Base-by-base conservation (phyloP, 2,797 vertebrate genomes). In the Phrynocephalus guinanensis region DNA sequence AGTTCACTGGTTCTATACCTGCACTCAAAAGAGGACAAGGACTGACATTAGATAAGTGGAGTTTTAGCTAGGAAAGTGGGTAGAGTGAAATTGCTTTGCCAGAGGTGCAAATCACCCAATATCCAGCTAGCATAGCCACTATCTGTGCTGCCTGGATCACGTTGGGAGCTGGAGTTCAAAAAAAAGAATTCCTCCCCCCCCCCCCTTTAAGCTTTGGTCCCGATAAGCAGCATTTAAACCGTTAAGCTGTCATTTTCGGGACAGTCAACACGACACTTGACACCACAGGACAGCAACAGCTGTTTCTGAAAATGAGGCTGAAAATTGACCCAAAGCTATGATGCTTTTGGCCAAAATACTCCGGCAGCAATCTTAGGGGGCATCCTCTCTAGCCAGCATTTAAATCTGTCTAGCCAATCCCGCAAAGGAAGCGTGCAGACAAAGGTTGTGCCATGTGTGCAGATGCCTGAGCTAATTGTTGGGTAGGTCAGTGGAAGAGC, bases 271-370 rank as follows among this genome's bases (percentile, higher is more conserved):
- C 15, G 10, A 44, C 38, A 56, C 71, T 77, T 68, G 87, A 82
- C n/a, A 11, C 30, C 83, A 77, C 56, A 82, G 38, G 52, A 82
- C 73, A 87, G 63, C n/a, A 72, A 85, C 66, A 87, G 72, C 28
- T 78, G 66, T 78, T 85, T 67, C 86, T 87, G 20, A 71, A 72
- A 87, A 78, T 15, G n/a, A 73, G 68, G 82, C 44, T 86, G 91
- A 72, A 91, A 87, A 83, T 77, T 79, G 67, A 82, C 87, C 72
- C 13, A 72, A 15, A 33, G 48, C 76, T 90, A 88, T 84, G 75
- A 77, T 89, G 77, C 60, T 33, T 90, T 93, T 87, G 90, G 88
- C 82, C 88, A 86, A 89, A 91, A 85, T 33, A 73, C 82, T 76
- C 60, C 71, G 4, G 5, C 44, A n/a, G 20, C 73, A 77, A 3